These are phyloP conservation scores for Pegoplata infirma DNA, from an alignment of 2,888 invertebrate species.

Conservation along the genomic window DNA sequence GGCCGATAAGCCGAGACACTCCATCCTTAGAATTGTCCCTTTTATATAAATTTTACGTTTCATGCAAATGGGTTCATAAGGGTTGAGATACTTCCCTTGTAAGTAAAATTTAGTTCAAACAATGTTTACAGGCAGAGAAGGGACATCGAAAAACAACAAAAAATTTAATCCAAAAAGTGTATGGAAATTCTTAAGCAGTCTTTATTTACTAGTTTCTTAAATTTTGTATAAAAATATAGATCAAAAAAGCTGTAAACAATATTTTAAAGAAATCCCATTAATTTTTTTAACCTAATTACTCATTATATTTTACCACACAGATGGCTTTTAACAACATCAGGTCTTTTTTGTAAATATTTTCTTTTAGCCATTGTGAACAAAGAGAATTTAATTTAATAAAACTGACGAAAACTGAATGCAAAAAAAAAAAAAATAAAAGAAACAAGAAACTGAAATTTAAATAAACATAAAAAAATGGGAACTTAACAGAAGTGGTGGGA, in stretches of 20 bases:
- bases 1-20: too few relatives aligned
- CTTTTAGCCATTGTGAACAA: background rate
- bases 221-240: background rate
- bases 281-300: constrained; percentile 32
- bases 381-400: background rate
- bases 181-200: too few relatives aligned
- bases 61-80: too few relatives aligned
- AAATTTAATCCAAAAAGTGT: too few relatives aligned
- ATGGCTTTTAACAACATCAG: background rate
- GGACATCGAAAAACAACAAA: background rate
- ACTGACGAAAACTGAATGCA: background rate
- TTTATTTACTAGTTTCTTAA: background rate
- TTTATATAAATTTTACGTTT: too few relatives aligned
- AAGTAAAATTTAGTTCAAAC: too few relatives aligned
- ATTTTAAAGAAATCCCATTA: background rate
- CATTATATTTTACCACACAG: constrained; percentile 17
- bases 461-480: background rate
- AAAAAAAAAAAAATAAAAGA: background rate
- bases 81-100: too few relatives aligned
- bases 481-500: too few relatives aligned
- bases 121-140: too few relatives aligned
- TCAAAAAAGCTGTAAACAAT: background rate
- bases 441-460: background rate
- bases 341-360: background rate
- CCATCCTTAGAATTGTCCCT: too few relatives aligned